Evolutionary conservation across 2,113 vertebrate species (phyloP).

Genomic region (Sebastes fasciatus): DNA sequence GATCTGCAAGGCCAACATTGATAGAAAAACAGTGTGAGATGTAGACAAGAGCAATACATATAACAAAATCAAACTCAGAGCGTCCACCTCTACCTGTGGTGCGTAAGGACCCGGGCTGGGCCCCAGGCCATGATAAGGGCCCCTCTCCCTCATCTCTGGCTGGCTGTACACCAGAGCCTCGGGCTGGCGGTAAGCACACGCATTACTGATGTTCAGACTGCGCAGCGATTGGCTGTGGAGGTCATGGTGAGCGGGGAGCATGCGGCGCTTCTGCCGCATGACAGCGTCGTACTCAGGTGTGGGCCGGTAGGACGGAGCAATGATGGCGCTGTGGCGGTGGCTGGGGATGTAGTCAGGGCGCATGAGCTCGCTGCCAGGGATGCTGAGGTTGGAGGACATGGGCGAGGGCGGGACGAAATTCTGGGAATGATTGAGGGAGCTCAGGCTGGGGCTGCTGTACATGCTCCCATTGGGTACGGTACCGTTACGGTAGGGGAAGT

Average conservation of each 20-base stretch:
- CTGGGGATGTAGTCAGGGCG: slow-evolving; percentile 93
- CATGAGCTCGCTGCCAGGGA: slow-evolving; percentile 95
- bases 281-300: slow-evolving; percentile 97
- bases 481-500: slow-evolving; percentile 91
- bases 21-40: slow-evolving; percentile 25
- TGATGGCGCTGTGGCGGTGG: slow-evolving; percentile 96
- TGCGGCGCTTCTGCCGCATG: slow-evolving; percentile 92
- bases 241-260: slow-evolving; percentile 86
- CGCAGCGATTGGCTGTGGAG: slow-evolving; percentile 95
- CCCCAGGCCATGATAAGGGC: slow-evolving; percentile 76
- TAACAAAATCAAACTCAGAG: background rate
- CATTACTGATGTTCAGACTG: slow-evolving; percentile 94
- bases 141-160: slow-evolving; percentile 93
- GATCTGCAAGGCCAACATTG: slow-evolving; percentile 72
- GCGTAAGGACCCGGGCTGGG: slow-evolving; percentile 85
- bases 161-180: slow-evolving; percentile 96
- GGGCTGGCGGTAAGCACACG: slow-evolving; percentile 92
- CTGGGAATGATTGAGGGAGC: slow-evolving; percentile 94
- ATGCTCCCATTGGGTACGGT: slow-evolving; percentile 93
- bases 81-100: slow-evolving; percentile 67
- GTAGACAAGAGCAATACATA: background rate
- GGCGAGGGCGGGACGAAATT: slow-evolving; percentile 93
- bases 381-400: slow-evolving; percentile 95
- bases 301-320: slow-evolving; percentile 94
- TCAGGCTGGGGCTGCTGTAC: slow-evolving; percentile 94